phyloP scores from a whole-genome alignment of 2,888 invertebrate species.

The Fragum whitleyi region DNA sequence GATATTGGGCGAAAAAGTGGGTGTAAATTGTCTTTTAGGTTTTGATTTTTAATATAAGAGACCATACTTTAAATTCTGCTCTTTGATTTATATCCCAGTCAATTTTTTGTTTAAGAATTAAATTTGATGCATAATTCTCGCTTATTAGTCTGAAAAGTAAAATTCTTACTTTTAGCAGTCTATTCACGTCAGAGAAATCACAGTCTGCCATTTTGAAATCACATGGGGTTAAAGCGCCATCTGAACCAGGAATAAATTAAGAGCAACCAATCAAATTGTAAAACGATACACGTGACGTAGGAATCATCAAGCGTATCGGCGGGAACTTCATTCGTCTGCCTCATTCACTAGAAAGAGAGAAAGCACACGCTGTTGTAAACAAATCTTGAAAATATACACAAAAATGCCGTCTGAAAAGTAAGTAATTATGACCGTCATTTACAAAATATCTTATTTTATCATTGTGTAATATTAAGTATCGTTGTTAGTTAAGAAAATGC shows the following conservation, averaged over 20 bases:
- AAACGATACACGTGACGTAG: constrained; percentile 48
- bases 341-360: constrained; percentile 34
- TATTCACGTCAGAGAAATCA: constrained; percentile 50
- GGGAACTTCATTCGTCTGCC: constrained; percentile 80
- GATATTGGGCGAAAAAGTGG: neutral
- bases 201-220: constrained; percentile 69
- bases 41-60: too few species aligned
- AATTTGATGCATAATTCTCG: too few species aligned
- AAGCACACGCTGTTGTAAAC: constrained; percentile 41
- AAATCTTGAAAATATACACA: constrained; percentile 47
- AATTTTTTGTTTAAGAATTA: too few species aligned
- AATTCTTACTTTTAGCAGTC: constrained; percentile 51
- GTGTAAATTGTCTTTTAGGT: neutral
- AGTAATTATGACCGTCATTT: constrained; percentile 56
- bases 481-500: constrained; percentile 24
- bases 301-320: constrained; percentile 66
- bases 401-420: constrained; percentile 81
- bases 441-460: neutral
- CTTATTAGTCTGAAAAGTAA: neutral
- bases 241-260: constrained; percentile 34
- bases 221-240: constrained; percentile 61
- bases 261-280: constrained; percentile 42
- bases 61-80: too few species aligned
- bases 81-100: too few species aligned
- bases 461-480: neutral